Percentiles rank a stretch among this genome's conserved stretches.
Conservation (phyloP, 2,113 vertebrate genomes). For the Polypterus bichir region DNA sequence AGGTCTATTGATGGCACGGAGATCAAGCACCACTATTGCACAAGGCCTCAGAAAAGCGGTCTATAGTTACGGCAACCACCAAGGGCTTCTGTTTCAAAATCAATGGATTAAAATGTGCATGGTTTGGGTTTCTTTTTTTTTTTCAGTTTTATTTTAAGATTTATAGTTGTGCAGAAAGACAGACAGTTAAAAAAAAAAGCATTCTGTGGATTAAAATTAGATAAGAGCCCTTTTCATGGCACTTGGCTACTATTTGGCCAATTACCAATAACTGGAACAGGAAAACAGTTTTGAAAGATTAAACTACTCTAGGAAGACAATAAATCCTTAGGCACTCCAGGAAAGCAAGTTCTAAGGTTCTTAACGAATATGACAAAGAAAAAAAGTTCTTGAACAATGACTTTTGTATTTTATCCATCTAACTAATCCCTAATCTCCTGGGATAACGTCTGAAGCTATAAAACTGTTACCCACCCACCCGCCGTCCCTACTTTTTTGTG, state of each 20-base stretch:
- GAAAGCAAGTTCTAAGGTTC: background rate
- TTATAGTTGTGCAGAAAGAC: too few species aligned
- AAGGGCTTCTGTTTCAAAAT: too few species aligned
- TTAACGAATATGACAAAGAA: background rate
- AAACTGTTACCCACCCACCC: background rate
- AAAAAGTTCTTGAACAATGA: background rate
- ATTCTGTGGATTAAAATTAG: slow-evolving; percentile 7
- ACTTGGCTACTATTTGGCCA: slow-evolving; percentile 3
- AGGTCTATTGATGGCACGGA: too few species aligned
- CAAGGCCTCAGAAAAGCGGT: too few species aligned
- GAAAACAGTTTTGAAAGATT: slow-evolving; percentile 2
- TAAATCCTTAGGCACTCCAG: background rate
- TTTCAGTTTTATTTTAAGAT: too few species aligned
- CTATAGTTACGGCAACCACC: too few species aligned
- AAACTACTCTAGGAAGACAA: background rate
- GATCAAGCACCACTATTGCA: too few species aligned
- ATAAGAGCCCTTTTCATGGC: slow-evolving; percentile 9
- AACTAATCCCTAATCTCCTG: slow-evolving; percentile 1
- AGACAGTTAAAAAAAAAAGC: background rate
- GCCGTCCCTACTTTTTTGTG: slow-evolving; percentile 6
- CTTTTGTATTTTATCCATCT: background rate
- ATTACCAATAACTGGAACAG: slow-evolving; percentile 6
- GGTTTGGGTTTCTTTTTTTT: too few species aligned
- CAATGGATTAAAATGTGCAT: too few species aligned
- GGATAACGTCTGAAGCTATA: background rate